phyloP scores from a whole-genome alignment of 2,888 invertebrate genomes.

The Alloscopus bannaensis region DNA sequence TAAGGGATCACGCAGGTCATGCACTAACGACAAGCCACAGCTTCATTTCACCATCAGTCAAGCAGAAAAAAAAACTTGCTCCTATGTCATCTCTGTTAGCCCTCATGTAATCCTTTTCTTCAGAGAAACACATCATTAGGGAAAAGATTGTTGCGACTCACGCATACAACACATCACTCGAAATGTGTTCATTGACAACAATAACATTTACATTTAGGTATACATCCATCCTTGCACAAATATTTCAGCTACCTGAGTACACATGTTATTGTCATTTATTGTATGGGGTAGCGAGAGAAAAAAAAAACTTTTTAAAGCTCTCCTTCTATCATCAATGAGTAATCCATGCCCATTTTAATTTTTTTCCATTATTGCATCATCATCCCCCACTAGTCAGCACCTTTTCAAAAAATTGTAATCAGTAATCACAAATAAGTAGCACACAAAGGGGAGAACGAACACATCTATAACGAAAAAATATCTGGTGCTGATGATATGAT shows the following conservation, averaged over 20 bases:
- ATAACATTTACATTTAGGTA: conserved; percentile 30
- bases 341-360: conserved; percentile 40
- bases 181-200: conserved; percentile 11
- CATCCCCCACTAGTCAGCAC: conserved; percentile 15
- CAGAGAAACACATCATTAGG: conserved; percentile 38
- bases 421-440: conserved; percentile 27
- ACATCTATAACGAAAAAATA: not conserved
- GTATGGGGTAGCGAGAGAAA: too few species aligned
- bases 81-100: too few species aligned
- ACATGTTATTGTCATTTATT: too few species aligned
- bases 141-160: conserved; percentile 29
- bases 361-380: conserved; percentile 38
- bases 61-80: not conserved
- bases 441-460: conserved; percentile 2
- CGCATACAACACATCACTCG: conserved; percentile 2
- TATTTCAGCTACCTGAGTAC: too few species aligned
- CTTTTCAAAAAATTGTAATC: conserved; percentile 10
- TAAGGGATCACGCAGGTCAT: conserved; percentile 37
- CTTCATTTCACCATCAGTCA: conserved; percentile 24
- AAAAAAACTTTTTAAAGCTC: too few species aligned
- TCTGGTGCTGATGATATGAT: conserved; percentile 35
- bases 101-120: not conserved
- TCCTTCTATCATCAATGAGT: too few species aligned
- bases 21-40: conserved; percentile 8
- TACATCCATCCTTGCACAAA: too few species aligned